phyloP scores from a whole-genome alignment of 1,140 invertebrate genomes.

The Drosophila prosaltans region DNA sequence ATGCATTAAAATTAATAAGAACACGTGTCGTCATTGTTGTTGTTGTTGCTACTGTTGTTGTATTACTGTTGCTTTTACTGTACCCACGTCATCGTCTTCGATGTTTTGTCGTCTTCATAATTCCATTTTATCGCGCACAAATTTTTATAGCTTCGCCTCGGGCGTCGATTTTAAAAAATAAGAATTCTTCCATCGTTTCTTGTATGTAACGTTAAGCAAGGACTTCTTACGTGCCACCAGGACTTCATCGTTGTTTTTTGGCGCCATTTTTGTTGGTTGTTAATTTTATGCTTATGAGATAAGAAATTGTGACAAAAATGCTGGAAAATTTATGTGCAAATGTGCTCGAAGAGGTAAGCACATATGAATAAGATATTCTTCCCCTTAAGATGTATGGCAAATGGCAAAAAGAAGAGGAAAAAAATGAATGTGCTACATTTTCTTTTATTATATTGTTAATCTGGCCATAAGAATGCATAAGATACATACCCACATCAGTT shows the following conservation, averaged over 20 bases:
- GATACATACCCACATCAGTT: background rate
- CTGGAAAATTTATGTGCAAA: constrained; percentile 64
- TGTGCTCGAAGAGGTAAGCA: constrained; percentile 53
- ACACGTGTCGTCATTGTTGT: constrained; percentile 60
- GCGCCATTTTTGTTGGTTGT: constrained; percentile 73
- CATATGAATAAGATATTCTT: constrained; percentile 60
- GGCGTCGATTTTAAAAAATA: constrained; percentile 71
- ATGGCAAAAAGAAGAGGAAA: background rate
- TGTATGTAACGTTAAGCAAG: background rate
- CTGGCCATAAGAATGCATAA: constrained; percentile 13
- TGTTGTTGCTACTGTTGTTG: background rate
- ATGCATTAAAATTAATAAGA: constrained; percentile 82
- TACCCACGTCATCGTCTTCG: constrained; percentile 29
- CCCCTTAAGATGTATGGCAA: constrained; percentile 35
- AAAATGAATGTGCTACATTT: constrained; percentile 20
- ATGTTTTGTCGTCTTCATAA: constrained; percentile 56
- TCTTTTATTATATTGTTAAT: constrained; percentile 29
- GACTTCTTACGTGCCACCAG: constrained; percentile 22
- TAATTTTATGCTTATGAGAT: constrained; percentile 78
- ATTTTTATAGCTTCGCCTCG: constrained; percentile 71
- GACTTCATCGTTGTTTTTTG: constrained; percentile 65
- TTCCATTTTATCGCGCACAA: constrained; percentile 79
- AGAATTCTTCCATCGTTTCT: constrained; percentile 25
- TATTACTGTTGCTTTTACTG: background rate
- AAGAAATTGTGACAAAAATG: constrained; percentile 76